Percentiles rank a stretch among this genome's conserved stretches.
phyloP scores from a whole-genome alignment of 2,888 invertebrate genomes.

The Dermolepida albohirtum region DNA sequence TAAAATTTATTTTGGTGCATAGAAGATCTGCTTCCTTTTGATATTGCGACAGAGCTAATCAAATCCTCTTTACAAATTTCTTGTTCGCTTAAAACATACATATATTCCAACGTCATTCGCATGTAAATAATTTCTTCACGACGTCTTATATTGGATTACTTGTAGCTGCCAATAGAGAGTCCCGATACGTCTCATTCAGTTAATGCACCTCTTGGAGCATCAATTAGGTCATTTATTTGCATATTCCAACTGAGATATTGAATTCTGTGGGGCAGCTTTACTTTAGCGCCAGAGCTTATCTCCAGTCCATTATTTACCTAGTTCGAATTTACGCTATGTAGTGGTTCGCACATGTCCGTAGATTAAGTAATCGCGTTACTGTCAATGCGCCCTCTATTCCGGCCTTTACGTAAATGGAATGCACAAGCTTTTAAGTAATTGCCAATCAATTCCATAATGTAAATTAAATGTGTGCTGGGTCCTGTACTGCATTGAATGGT shows the following conservation, averaged over 20 bases:
- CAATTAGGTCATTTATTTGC: slow-evolving; percentile 25
- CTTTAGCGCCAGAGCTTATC: slow-evolving; percentile 18
- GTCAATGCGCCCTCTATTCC: background rate
- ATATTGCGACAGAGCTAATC: too few species aligned
- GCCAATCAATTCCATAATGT: background rate
- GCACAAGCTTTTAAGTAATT: slow-evolving; percentile 1
- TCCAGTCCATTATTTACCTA: slow-evolving; percentile 17
- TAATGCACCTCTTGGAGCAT: slow-evolving; percentile 13
- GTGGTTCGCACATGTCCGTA: slow-evolving; percentile 7
- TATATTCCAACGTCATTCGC: too few species aligned
- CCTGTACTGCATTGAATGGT: too few species aligned
- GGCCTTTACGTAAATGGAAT: slow-evolving; percentile 12
- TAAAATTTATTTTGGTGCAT: too few species aligned
- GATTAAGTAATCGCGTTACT: slow-evolving; percentile 19
- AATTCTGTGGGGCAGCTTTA: slow-evolving; percentile 1
- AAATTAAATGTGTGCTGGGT: background rate
- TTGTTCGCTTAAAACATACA: too few species aligned
- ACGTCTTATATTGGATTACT: background rate
- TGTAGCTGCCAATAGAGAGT: background rate
- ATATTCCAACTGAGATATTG: slow-evolving; percentile 21
- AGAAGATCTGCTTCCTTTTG: too few species aligned
- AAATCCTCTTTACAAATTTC: too few species aligned
- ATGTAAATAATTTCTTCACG: background rate
- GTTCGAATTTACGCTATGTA: background rate
- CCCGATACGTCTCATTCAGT: slow-evolving; percentile 1